Base-by-base conservation (phyloP, 2,797 vertebrate genomes). In the Sebastes nivosus region DNA sequence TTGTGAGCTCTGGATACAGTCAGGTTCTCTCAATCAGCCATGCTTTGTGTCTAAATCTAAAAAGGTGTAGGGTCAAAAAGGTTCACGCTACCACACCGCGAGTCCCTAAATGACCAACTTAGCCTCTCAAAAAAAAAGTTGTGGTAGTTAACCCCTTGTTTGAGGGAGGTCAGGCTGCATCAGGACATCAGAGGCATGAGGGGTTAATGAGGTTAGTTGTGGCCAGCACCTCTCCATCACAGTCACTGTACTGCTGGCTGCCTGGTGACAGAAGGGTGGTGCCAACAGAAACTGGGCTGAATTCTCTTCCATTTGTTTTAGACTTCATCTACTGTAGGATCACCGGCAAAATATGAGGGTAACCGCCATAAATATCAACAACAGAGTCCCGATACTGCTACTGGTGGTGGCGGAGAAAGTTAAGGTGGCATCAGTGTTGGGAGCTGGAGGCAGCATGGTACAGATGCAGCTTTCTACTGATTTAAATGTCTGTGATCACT, bases 131-230 rank as follows among this genome's bases (percentile, higher is more conserved):
- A 81, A 74, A 30, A 46, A 30, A 46, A 46, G 55, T 38, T 66
- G 29, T 54, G 55, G 75, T 73, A 77, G 38, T 79, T 89, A 72
- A 83, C 75, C 77, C 32, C 66, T 50, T 66, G 67, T 83, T 73
- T 77, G 61, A 82, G 14, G 32, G 42, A 80, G 90, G 86, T 90
- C 86, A 88, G 54, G 63, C 67, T 78, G 72, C 64, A 72, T 79
- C 57, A 72, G 46, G 75, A 84, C 83, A 87, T 85, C 70, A 81
- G 73, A 81, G 76, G 64, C 70, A 50, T 1, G 9, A 63, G 20
- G 38, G 86, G 78, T 79, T 89, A 88, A 88, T 85, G 77, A 86
- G 81, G 69, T 89, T 78, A 73, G 58, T 54, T 75, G 65, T 77
- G 80, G 64, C 32, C 66, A 63, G 69, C n/a, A 36, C 61, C 59